Conservation (phyloP, 1,140 invertebrate genomes). For the Rhagoletis pomonella region DNA sequence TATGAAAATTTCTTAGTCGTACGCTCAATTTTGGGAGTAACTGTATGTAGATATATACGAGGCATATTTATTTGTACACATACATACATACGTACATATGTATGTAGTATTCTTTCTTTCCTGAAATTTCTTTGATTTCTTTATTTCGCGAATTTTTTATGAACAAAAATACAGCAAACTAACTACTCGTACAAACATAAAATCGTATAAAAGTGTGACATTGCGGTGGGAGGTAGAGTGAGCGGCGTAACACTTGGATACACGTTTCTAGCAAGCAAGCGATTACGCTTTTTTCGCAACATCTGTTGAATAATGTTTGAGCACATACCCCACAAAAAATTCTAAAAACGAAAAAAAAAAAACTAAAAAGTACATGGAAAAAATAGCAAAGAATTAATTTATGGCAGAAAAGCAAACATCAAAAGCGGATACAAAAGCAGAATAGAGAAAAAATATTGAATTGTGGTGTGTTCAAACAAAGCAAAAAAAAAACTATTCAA, state of each 20-base stretch:
- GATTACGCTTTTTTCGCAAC: conserved; percentile 7
- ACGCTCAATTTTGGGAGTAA: no score
- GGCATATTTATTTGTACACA: not conserved
- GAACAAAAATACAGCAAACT: not conserved
- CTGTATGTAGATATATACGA: no score
- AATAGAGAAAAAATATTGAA: not conserved
- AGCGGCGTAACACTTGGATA: not conserved
- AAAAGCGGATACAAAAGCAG: not conserved
- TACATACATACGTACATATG: not conserved
- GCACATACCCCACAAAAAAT: conserved; percentile 2
- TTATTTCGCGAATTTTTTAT: no score
- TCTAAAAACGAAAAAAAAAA: conserved; percentile 1
- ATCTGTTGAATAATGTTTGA: conserved; percentile 32
- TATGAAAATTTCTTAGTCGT: no score
- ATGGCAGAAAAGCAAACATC: not conserved
- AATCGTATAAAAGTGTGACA: not conserved
- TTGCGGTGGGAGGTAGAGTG: not conserved
- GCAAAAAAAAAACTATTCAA: no score
- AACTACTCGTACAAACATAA: not conserved
- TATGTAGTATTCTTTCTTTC: no score
- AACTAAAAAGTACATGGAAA: not conserved
- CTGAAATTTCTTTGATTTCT: no score
- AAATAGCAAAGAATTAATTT: not conserved
- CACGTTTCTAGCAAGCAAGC: not conserved
- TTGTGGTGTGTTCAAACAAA: no score